Evolutionary conservation across 1,140 invertebrate genomes (phyloP), one percentile per base, ranked within the genome.

Genomic region (Formica exsecta): DNA sequence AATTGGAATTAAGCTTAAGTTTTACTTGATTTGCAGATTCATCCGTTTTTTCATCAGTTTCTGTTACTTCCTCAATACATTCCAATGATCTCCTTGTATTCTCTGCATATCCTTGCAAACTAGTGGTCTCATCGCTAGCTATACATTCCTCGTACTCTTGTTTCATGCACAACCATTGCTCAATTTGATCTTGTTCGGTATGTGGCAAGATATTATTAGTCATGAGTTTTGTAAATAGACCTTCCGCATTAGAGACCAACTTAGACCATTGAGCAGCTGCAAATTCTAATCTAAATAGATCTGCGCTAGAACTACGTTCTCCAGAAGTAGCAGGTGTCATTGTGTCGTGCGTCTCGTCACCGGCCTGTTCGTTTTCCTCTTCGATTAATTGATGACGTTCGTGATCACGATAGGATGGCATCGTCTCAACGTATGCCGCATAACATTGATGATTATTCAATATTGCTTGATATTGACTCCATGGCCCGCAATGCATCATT

Each of bases 81-180:
- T 96, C 96, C 22, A 97, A 93, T 0, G 96, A 96, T 93, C 97
- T 94, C 87, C 96, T 95, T 9, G 95, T 91, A 86, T 96, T 96
- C 64, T 96, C 95, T n/a, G 93, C 80, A 29, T 90, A 94, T 5
- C 94, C 95, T 48, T 95, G 95, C 2, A 94, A 77, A 81, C 93
- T 94, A 51, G 89, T 90, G 0, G 90, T 93, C 64, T 96, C 96
- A 86, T 96, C 96, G 73, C 95, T 96, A 90, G 96, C 97, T 36
- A 98, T 96, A 92, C 97, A 98, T 88, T 98, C 97, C 93, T 98
- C 97, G 93, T 97, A 98, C 93, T 98, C 97, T 86, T 98, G 97
- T 93, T 98, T 98, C 86, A 98, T 95, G 89, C 97, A 97, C 4
- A 98, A 94, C 97, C 98, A 98, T 84, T 98, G 97, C 92, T 97